Conservation (phyloP, 64 coral and sea anemone species). For the Pachyseris speciosa region DNA sequence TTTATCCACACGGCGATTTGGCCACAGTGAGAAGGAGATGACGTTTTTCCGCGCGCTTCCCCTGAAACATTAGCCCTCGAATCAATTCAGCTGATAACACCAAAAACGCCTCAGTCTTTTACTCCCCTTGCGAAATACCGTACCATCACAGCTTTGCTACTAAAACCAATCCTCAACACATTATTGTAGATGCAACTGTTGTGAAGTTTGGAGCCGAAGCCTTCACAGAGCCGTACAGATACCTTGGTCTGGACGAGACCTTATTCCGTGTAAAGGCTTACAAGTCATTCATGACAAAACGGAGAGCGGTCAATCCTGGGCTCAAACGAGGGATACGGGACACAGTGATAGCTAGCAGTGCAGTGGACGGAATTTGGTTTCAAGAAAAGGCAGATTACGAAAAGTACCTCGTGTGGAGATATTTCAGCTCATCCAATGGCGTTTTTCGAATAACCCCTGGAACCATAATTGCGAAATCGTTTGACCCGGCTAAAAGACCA, state of each 20-base stretch:
- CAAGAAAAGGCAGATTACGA: neutral
- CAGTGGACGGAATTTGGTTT: conserved; percentile 64
- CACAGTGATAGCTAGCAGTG: conserved; percentile 22
- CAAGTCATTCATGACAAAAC: neutral
- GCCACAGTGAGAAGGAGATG: too few relatives aligned
- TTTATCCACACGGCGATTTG: too few relatives aligned
- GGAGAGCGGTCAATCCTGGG: conserved; percentile 4
- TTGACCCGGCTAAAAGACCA: conserved; percentile 62
- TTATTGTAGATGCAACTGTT: conserved; percentile 41
- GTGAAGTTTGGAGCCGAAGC: conserved; percentile 56
- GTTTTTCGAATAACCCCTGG: too few relatives aligned
- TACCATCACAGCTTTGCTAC: neutral
- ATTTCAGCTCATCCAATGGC: conserved; percentile 54
- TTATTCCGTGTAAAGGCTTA: neutral
- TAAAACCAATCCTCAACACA: too few relatives aligned
- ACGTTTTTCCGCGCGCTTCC: too few relatives aligned
- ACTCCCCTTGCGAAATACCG: too few relatives aligned
- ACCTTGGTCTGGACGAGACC: conserved; percentile 54
- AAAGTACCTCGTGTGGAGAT: conserved; percentile 68
- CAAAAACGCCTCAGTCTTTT: neutral
- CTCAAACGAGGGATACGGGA: conserved; percentile 51
- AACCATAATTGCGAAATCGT: too few relatives aligned
- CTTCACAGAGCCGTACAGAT: conserved; percentile 48
- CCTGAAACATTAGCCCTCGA: too few relatives aligned
- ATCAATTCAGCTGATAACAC: too few relatives aligned